Evolutionary conservation across 2,113 vertebrate genomes (phyloP), one percentile per base, ranked within the genome.

Genomic region (Myiozetetes cayanensis): DNA sequence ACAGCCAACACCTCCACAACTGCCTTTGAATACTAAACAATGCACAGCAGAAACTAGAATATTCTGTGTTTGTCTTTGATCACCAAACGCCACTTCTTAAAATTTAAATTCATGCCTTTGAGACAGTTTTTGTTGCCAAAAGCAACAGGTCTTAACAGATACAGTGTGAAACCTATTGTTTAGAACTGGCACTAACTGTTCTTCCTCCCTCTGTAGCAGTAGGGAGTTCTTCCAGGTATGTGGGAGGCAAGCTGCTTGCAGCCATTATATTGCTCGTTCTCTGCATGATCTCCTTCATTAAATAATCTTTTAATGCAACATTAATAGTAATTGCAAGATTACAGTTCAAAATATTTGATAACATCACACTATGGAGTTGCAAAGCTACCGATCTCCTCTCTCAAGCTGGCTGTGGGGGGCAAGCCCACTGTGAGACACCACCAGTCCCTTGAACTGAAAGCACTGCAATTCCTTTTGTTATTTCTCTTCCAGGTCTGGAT

Each of bases 281-380:
- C 89, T 85, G 97, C 97, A 94, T 95, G 97, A 95, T 96, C 92
- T 95, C 95, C 97, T 97, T 97, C 97, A 98, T 98, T 97, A 98
- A 97, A 97, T 97, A 97, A 97, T 97, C 97, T 97, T 98, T 97
- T 97, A 98, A 97, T 97, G 97, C 91, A 97, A 97, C 96, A 97
- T 97, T 98, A 97, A 97, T 98, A 97, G 94, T 94, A 98, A 98
- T 97, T 97, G 97, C 91, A 97, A 97, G 97, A 97, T 98, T 98
- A 97, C 85, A 90, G 94, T 97, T 97, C 94, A 97, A 97, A 98
- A 98, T 97, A 97, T 97, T 98, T 98, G 96, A 97, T 97, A 97
- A 97, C 95, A 97, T 94, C 96, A 88, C 97, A 94, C 94, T 75
- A 96, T 83, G 96, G 78, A 86, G 87, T 89, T 94, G 93, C 94